A percentile compares a stretch with the other conserved stretches of the same genome.
These are phyloP conservation scores for Enteromius viviparus DNA, from an alignment of 2,797 vertebrate genomes.

Conservation along the genomic window DNA sequence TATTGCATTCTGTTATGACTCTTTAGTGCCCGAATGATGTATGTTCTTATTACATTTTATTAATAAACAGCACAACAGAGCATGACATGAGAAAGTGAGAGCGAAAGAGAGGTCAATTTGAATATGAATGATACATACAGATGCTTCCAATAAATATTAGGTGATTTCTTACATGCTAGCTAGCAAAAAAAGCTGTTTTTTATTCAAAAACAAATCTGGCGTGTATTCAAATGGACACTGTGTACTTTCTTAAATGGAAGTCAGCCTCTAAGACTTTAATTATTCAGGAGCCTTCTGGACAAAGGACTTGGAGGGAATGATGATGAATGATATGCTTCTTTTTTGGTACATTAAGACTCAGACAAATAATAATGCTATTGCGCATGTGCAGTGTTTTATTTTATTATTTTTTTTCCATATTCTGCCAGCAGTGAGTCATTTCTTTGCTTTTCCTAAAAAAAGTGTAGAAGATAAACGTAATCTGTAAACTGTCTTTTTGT, in stretches of 20 bases:
- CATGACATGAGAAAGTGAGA: conserved; percentile 32
- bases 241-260: conserved; percentile 40
- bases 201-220: conserved; percentile 11
- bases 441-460: neutral
- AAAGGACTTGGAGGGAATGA: neutral
- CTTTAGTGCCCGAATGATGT: conserved; percentile 41
- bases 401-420: neutral
- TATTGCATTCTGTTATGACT: conserved; percentile 40
- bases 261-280: conserved; percentile 34
- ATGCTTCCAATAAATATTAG: conserved; percentile 20
- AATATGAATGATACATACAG: conserved; percentile 47
- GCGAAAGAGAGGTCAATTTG: conserved; percentile 30
- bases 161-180: conserved; percentile 27
- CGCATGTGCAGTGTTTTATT: neutral
- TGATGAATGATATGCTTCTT: neutral
- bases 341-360: neutral
- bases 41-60: conserved; percentile 46
- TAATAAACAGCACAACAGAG: conserved; percentile 43
- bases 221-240: conserved; percentile 37
- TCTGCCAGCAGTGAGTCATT: neutral
- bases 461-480: neutral
- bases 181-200: neutral
- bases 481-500: neutral
- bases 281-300: conserved; percentile 40
- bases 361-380: conserved; percentile 16